Evolutionary conservation across 1,140 invertebrate species (phyloP), one percentile per base, ranked within the genome.

Genomic region (Drosophila lacertosa): DNA sequence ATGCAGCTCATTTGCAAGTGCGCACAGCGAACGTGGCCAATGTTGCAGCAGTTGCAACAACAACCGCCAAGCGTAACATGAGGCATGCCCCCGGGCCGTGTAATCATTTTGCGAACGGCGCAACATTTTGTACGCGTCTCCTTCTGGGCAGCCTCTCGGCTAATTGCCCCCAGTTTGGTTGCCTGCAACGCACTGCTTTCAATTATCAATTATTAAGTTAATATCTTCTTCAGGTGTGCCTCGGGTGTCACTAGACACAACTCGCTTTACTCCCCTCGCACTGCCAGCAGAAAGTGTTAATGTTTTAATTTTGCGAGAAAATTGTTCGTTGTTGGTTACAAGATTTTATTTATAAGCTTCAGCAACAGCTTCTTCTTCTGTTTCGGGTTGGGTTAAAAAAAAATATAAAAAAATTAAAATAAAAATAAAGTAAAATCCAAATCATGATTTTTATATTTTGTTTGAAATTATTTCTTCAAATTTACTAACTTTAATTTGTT

Each of bases 151-250:
- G 58, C 42, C 73, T 59, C 35, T 58, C 48, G 67, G 58, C 51
- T 26, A 3, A 33, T 37, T 20, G 15, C 10, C 26, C 15, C 20
- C 13, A 11, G n/a, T n/a, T 11, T 20, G 18, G 20, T 54, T 54
- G 47, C 22, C 29, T 67, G n/a, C n/a, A n/a, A 45, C 44, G 51
- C 73, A 76, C 66, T 57, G 55, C 77, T 86, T 86, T 86, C 82
- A 88, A 88, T 86, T 88, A 86, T 88, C 81, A 86, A 88, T 86
- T 86, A 86, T 78, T 29, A 66, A 86, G 64, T 82, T 86, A 86
- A 86, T 88, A 86, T 86, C 82, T 86, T 86, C 82, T 78, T 86
- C 74, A 78, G 58, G 48, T 13, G 5, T 39, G 33, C 24, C 50
- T 24, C 44, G 24, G 63, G 44, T 66, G 65, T 76, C 77, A 80